Percentiles rank a stretch among this genome's conserved stretches.
Evolutionary conservation across 2,113 vertebrate species (phyloP).

Genomic region (Odobenus rosmarus): DNA sequence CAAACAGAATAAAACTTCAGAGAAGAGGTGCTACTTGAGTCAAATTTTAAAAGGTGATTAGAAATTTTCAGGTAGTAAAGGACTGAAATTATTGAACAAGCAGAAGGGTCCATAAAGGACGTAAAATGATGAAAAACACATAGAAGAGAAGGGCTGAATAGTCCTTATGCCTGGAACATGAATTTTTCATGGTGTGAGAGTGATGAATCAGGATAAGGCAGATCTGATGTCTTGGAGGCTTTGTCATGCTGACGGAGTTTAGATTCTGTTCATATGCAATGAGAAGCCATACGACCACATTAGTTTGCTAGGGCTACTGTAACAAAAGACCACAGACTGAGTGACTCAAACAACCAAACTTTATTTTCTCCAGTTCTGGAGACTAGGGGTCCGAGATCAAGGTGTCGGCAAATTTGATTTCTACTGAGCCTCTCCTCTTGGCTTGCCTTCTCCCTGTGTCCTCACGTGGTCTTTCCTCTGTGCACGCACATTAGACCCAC

Average conservation of each 20-base stretch:
- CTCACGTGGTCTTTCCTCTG: neutral
- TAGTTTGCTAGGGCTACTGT: rapidly evolving
- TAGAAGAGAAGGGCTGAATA: neutral
- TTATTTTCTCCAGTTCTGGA: neutral
- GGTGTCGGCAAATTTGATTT: neutral
- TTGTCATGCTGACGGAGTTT: neutral
- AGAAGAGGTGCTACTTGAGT: neutral
- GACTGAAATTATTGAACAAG: neutral
- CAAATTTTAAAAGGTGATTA: neutral
- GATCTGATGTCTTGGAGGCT: neutral
- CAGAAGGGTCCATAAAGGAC: neutral
- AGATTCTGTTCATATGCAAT: neutral
- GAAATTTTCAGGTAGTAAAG: neutral
- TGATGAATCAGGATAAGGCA: neutral
- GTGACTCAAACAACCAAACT: neutral
- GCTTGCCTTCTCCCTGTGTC: neutral
- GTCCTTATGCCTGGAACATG: rapidly evolving
- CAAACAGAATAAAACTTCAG: neutral
- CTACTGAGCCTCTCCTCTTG: neutral
- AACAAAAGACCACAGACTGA: neutral
- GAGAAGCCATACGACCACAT: rapidly evolving
- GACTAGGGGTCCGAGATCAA: neutral
- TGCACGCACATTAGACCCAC: rapidly evolving
- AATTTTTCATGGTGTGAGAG: rapidly evolving
- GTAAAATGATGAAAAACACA: neutral